phyloP scores from a whole-genome alignment of 2,888 invertebrate genomes.

The Acanthosepion lycidas region DNA sequence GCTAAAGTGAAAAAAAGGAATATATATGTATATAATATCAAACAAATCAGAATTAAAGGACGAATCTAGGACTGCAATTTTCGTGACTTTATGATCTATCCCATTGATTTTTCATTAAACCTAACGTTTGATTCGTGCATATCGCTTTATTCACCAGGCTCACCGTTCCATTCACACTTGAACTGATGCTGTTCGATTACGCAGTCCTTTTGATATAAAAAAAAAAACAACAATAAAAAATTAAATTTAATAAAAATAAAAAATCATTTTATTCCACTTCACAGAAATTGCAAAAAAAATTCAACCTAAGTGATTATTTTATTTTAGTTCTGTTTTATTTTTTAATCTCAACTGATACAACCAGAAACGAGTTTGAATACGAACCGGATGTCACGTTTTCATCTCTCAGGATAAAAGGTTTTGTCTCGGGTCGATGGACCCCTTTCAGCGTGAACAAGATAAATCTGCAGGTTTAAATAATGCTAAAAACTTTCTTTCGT shows the following conservation, averaged over 20 bases:
- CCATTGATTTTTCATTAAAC: conserved; percentile 16
- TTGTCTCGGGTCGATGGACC: background rate
- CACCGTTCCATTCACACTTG: background rate
- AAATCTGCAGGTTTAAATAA: background rate
- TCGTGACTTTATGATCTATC: too few relatives aligned
- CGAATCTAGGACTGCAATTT: too few relatives aligned
- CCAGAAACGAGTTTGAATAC: background rate
- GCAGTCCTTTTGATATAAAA: background rate
- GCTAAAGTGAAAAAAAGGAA: background rate
- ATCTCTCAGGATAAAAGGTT: conserved; percentile 6
- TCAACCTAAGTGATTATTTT: background rate
- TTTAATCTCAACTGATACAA: conserved; percentile 16
- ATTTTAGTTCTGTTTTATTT: background rate
- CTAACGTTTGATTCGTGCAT: background rate
- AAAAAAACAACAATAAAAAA: background rate
- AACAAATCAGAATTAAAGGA: too few relatives aligned
- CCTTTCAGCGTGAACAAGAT: conserved; percentile 33
- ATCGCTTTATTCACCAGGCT: background rate
- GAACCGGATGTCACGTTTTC: background rate
- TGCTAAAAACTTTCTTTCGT: background rate
- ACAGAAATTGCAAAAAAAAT: background rate
- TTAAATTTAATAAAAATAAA: background rate
- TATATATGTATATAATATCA: background rate
- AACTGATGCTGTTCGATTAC: background rate
- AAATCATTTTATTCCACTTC: background rate